Evolutionary conservation across 2,113 vertebrate species (phyloP), one percentile per base, ranked within the genome.

Genomic region (Anoplopoma fimbria): DNA sequence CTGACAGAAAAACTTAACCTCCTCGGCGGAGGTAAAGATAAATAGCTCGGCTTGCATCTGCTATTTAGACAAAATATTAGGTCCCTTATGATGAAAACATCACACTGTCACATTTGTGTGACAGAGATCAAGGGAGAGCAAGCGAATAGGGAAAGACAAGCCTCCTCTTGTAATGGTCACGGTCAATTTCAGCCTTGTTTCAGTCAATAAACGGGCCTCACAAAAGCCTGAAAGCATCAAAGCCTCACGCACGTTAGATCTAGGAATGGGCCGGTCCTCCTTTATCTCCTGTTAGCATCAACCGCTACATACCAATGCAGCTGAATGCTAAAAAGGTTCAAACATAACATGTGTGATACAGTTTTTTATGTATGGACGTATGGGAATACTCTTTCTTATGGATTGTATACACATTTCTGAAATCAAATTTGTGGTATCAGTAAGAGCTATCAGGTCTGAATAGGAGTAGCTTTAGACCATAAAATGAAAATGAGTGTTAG

Each of bases 211-310:
- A 69, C 6, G 21, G 33, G 13, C 21, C 42, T 34, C 12, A 87
- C 74, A 86, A 80, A 74, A 64, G 60, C 69, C 47, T 81, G 29
- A 79, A 75, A 78, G 62, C 69, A 80, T 73, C 4, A 89, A 87
- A 72, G 85, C 76, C 2, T 60, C 0, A n/a, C 6, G 27, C 36
- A 47, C 40, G 8, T 65, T 33, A 68, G 68, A 88, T 74, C 72
- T 53, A 34, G 19, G 42, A 23, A 77, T 58, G 55, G 34, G 14
- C 7, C 19, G 34, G 33, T 36, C 9, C 14, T 60, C 42, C 29
- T 63, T 71, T 60, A 63, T 68, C 75, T 75, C 70, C 72, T 38
- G 33, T 25, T 58, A 74, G 70, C 82, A 69, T 71, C 70, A 25
- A 23, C 62, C 10, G 6, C 45, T n/a, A 58, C 51, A 51, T 47